Conservation (phyloP, 2,797 vertebrate genomes). For the Ctenopoma multispine region DNA sequence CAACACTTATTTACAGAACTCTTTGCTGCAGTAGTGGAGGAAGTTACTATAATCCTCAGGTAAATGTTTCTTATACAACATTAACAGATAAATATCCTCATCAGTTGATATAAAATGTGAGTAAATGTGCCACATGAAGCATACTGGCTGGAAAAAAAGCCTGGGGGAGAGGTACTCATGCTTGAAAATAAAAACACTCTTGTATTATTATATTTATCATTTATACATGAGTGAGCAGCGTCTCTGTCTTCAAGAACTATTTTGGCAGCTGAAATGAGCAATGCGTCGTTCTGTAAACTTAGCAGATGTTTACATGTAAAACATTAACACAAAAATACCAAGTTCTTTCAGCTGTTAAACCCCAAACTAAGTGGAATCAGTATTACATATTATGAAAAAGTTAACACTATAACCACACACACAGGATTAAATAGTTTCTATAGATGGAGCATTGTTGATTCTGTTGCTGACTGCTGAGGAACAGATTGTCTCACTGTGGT, state of each 20-base stretch:
- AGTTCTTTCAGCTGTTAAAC: too few relatives aligned
- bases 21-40: background rate
- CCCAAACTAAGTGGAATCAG: too few relatives aligned
- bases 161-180: background rate
- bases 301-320: too few relatives aligned
- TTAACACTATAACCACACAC: background rate
- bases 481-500: slow-evolving; percentile 5
- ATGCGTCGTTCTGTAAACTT: background rate
- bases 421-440: slow-evolving; percentile 2
- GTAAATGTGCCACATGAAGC: background rate
- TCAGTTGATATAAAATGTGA: background rate
- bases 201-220: too few relatives aligned
- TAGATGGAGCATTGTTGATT: slow-evolving; percentile 37
- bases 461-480: slow-evolving; percentile 28
- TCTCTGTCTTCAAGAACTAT: background rate
- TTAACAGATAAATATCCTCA: background rate
- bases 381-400: background rate
- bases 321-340: too few relatives aligned
- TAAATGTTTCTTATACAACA: background rate
- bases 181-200: too few relatives aligned
- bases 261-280: background rate
- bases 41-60: background rate
- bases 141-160: background rate
- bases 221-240: too few relatives aligned
- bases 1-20: background rate